Base-by-base conservation (phyloP, 2,113 vertebrate species). In the Plotosus lineatus region DNA sequence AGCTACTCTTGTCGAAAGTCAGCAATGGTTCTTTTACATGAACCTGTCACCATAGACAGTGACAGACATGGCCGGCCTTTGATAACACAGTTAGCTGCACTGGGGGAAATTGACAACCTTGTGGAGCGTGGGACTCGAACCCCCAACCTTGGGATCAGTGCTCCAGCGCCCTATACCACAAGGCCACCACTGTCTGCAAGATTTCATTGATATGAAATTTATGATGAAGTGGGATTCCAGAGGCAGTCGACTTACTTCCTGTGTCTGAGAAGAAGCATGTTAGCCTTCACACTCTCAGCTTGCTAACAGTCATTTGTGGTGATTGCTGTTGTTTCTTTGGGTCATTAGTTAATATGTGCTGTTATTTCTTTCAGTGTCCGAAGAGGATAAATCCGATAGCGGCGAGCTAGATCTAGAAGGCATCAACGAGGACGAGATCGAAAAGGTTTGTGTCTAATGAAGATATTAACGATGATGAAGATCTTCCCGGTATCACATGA, bases 351-450 rank as follows among this genome's bases (percentile, higher is more conserved):
- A 17, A 23, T 79, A 12, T 33, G n/a, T 68, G 8, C 63, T 26
- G 40, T 77, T 74, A n/a, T n/a, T 2, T 82, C 15, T 83, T 31
- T 75, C 10, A 61, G 28, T 44, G 81, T 65, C 83, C 85, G 8
- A 78, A 95, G 96, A 90, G n/a, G 94, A 93, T 15, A 85, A 88
- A 38, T 86, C 88, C 0, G 94, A 93, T 61, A 93, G 94, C 0
- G 97, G 96, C 0, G 96, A 97, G 69, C 88, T 99, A 85, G 96
- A 99, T 87, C 93, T 99, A 88, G 95, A 95, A 1, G 98, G 95
- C 36, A 99, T 99, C 0, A 96, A 99, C 0, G 98, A 99, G 89
- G 91, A 89, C 40, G 97, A 99, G 90, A 99, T 99, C 1, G 96
- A 98, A 81, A 96, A 96, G 93, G 97, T 98, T 53, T 33, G 85